Evolutionary conservation across 2,797 vertebrate genomes (phyloP).

Genomic region (Macroramphosus scolopax): DNA sequence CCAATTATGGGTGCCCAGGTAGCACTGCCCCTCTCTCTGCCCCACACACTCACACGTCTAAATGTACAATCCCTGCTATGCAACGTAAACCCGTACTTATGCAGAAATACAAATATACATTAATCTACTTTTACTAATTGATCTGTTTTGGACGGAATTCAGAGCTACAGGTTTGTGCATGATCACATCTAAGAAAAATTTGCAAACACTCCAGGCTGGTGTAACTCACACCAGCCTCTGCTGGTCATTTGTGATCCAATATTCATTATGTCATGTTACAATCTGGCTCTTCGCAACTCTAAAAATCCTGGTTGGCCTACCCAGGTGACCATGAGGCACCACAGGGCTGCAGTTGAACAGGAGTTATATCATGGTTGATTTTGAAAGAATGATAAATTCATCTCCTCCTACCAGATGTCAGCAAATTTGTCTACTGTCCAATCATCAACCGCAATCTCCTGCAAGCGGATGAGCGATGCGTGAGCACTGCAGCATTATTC

Average conservation of each 20-base stretch:
- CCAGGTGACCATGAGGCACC: conserved; percentile 1
- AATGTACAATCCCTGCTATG: conserved; percentile 1
- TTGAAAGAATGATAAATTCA: not conserved
- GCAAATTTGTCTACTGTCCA: conserved; percentile 5
- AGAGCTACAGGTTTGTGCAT: conserved; percentile 31
- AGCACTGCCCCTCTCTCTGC: conserved; percentile 29
- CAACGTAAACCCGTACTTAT: conserved; percentile 8
- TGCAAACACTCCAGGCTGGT: conserved; percentile 17
- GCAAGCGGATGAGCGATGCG: conserved; percentile 15
- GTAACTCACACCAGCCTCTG: conserved; percentile 11
- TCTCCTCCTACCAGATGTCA: not conserved
- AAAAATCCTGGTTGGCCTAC: not conserved
- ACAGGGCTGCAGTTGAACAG: not conserved
- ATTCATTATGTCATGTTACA: conserved; percentile 7
- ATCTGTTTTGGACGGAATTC: conserved; percentile 25
- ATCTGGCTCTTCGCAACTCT: not conserved
- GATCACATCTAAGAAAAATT: conserved; percentile 44
- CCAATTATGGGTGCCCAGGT: conserved; percentile 79
- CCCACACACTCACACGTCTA: conserved; percentile 18
- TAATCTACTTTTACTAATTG: conserved; percentile 24
- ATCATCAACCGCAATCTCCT: conserved; percentile 13
- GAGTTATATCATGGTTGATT: not conserved
- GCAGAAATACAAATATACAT: conserved; percentile 46
- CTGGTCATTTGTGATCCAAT: conserved; percentile 21
- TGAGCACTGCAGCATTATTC: conserved; percentile 5